Percentiles rank a stretch among this genome's conserved stretches.
Conservation (phyloP, 2,113 vertebrate species). For the Myodes glareolus region DNA sequence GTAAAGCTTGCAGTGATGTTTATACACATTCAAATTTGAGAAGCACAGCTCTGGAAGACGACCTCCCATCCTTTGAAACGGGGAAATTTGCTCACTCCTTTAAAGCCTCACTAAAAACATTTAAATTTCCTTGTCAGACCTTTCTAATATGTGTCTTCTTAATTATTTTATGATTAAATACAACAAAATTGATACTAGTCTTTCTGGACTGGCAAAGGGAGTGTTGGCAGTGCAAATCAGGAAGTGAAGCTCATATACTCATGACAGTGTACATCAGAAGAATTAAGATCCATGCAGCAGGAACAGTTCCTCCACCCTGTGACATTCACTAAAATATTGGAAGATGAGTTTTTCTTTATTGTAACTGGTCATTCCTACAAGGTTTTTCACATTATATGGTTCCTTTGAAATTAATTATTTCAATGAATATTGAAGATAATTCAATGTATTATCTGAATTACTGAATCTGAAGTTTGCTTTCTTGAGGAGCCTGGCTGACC, state of each 20-base stretch:
- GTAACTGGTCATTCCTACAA: not conserved
- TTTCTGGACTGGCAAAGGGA: not conserved
- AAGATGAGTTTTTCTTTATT: slow-evolving; percentile 35
- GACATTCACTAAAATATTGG: not conserved
- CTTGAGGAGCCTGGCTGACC: not conserved
- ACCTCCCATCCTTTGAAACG: not conserved
- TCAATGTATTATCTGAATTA: not conserved
- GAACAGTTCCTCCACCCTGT: not conserved
- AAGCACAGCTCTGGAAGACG: not conserved
- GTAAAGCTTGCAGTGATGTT: not conserved
- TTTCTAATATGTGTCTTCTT: not conserved
- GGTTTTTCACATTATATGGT: not conserved
- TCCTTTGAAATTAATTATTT: not conserved
- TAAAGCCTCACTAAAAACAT: slow-evolving; percentile 6
- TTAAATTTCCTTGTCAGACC: not conserved
- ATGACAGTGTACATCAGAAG: not conserved
- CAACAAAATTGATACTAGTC: not conserved
- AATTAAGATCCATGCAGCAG: not conserved
- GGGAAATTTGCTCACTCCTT: not conserved
- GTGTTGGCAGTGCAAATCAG: not conserved
- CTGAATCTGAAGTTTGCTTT: not conserved
- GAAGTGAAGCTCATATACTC: not conserved
- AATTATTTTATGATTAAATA: slow-evolving; percentile 24
- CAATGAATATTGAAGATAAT: not conserved
- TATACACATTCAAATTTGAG: not conserved